Base-by-base conservation (phyloP, 2,113 vertebrate genomes). In the Neodontobutis hainanensis region DNA sequence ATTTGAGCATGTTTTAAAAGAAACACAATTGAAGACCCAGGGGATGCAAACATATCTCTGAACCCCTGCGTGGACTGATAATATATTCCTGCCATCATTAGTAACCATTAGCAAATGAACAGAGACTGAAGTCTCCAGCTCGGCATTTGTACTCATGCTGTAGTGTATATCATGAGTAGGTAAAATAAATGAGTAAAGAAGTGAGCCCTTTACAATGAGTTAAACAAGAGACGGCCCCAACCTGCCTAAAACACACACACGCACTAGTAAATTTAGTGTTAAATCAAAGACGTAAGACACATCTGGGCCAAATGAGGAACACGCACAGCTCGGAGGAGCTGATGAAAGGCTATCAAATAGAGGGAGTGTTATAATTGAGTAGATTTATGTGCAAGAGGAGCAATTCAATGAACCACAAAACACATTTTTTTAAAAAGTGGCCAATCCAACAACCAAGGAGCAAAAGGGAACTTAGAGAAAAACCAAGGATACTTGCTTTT, bases 111-210 rank as follows among this genome's bases (percentile, higher is more conserved):
- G 63, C 55, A 81, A 63, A 67, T 55, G 58, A 81, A 70, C 63
- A 61, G 59, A 60, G 68, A 70, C 62, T 68, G 64, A 70, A 34
- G 16, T 59, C 61, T 67, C 68, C 60, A 65, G 71, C 63, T 64
- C 35, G 50, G 57, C 61, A 51, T 71, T 2, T 12, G 43, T 34
- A 61, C 73, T 63, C 62, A 35, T 65, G 63, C 65, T 79, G 77
- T 76, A 83, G 81, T 84, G 77, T 84, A 14, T 53, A 73, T 52
- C 70, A 82, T 86, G 83, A 81, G 75, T 42, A 47, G 69, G 62
- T 68, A 73, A 75, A 66, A 82, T 52, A 60, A 75, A 51, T 47
- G 55, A 67, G 56, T 45, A 75, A 36, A 51, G 77, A 63, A 78
- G 82, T 78, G 73, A 79, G 80, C 83, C 74, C 68, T 85, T 78